Evolutionary conservation across 2,113 vertebrate genomes (phyloP).

Genomic region (Aegotheles bennettii): DNA sequence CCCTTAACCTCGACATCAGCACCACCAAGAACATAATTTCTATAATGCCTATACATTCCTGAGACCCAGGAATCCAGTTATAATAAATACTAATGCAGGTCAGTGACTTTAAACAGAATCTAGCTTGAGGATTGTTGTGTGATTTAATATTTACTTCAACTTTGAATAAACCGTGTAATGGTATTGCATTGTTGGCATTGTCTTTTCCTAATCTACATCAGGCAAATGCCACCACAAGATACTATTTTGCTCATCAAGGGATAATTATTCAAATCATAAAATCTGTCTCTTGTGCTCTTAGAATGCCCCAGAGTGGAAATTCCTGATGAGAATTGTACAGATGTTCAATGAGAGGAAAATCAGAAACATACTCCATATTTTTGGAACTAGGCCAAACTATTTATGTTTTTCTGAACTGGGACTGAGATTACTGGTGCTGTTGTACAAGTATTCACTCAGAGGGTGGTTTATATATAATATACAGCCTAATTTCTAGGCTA

Average conservation of each 20-base stretch:
- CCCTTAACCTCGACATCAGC: background rate
- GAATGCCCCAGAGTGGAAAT: background rate
- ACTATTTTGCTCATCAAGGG: background rate
- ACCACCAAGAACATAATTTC: background rate
- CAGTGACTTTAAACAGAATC: background rate
- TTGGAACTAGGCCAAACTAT: slow-evolving; percentile 11
- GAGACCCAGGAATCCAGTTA: background rate
- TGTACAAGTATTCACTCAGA: slow-evolving; percentile 42
- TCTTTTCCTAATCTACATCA: background rate
- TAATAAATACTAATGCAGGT: background rate
- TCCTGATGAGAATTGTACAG: slow-evolving; percentile 29
- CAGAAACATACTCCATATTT: background rate
- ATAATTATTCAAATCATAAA: slow-evolving; percentile 10
- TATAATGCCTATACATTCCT: background rate
- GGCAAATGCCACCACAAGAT: background rate
- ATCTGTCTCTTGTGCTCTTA: background rate
- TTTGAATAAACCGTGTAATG: background rate
- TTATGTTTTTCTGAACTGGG: slow-evolving; percentile 21
- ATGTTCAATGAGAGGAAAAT: background rate
- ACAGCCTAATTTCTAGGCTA: slow-evolving; percentile 30
- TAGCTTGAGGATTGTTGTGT: background rate
- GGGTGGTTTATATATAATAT: slow-evolving; percentile 44
- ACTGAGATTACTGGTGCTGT: background rate
- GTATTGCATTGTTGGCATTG: background rate
- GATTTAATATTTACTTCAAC: slow-evolving; percentile 7